phyloP scores from a whole-genome alignment of 2,888 invertebrate species.

The Pristionchus entomophagus region DNA sequence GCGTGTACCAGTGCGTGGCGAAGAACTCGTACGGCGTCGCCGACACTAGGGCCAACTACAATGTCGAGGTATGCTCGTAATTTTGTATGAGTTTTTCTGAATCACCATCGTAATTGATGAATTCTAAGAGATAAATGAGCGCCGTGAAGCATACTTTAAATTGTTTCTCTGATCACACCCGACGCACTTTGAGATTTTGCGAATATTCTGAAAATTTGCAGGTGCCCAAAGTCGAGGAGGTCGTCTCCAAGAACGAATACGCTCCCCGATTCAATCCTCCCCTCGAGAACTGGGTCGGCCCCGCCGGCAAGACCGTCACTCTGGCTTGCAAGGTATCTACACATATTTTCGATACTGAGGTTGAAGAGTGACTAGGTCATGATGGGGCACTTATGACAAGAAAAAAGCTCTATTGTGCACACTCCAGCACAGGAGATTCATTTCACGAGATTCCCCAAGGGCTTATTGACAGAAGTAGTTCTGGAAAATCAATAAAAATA shows the following conservation, averaged over 20 bases:
- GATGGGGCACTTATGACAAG: no score
- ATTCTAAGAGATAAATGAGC: not conserved
- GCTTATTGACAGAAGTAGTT: no score
- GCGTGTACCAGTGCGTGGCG: constrained; percentile 82
- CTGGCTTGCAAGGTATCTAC: constrained; percentile 76
- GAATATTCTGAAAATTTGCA: no score
- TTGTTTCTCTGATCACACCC: not conserved
- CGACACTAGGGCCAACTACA: constrained; percentile 69
- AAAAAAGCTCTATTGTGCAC: no score
- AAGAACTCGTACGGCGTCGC: constrained; percentile 78
- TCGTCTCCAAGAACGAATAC: constrained; percentile 62
- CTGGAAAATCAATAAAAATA: no score
- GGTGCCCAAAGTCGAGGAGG: constrained; percentile 57
- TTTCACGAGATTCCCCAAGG: no score
- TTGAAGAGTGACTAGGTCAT: no score
- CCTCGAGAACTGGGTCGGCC: constrained; percentile 76
- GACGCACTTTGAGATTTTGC: not conserved
- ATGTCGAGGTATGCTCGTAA: constrained; percentile 60
- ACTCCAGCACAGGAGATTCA: no score
- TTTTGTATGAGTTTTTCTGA: not conserved
- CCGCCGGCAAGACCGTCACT: constrained; percentile 71
- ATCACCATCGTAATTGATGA: not conserved
- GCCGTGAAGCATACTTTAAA: no score
- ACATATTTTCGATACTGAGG: no score
- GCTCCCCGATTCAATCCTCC: constrained; percentile 76